Conservation (phyloP, 37 sponge, comb jelly and placozoan species). For the Diacarnus erythraeanus region DNA sequence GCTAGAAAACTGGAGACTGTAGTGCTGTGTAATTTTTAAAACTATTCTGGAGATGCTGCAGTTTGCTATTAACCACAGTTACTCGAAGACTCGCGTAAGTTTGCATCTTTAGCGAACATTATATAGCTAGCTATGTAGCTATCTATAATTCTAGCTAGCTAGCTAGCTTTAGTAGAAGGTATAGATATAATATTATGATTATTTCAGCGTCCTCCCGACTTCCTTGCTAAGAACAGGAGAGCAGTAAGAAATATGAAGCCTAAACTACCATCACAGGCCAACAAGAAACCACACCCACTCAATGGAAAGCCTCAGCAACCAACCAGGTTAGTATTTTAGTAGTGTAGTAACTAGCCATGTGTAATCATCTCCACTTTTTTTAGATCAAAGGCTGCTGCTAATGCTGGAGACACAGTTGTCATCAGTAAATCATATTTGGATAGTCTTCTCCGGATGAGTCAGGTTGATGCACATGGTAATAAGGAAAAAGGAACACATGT, state of each 20-base stretch:
- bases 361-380: too few species aligned
- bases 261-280: not conserved
- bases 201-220: slow-evolving; percentile 10
- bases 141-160: not conserved
- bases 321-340: not conserved
- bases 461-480: not conserved
- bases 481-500: not conserved
- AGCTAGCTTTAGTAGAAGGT: not conserved
- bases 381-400: not conserved
- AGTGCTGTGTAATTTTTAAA: too few species aligned
- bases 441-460: slow-evolving; percentile 15
- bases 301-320: not conserved
- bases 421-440: slow-evolving; percentile 54
- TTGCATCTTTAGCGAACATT: too few species aligned
- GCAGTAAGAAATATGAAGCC: not conserved
- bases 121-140: not conserved
- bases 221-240: slow-evolving; percentile 11
- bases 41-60: too few species aligned
- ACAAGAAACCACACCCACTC: not conserved
- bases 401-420: slow-evolving; percentile 14
- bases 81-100: not conserved
- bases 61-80: not conserved
- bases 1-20: too few species aligned
- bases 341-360: not conserved
- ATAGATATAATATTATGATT: not conserved